Conservation (phyloP, 2,113 vertebrate genomes). For the Reinhardtius hippoglossoides region DNA sequence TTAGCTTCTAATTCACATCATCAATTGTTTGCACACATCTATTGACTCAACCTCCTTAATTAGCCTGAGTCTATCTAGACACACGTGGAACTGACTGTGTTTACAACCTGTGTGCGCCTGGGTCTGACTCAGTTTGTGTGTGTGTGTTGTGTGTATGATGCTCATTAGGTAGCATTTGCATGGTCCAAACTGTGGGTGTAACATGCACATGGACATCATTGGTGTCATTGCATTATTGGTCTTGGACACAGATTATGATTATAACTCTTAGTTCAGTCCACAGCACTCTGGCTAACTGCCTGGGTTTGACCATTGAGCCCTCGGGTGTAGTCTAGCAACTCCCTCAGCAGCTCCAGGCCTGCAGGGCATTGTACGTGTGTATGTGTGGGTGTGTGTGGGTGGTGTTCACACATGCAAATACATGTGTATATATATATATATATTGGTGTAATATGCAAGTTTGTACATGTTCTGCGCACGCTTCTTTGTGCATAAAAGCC, state of each 20-base stretch:
- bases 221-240: constrained; percentile 3
- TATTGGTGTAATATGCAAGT: too few species aligned
- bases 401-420: background rate
- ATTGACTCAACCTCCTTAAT: constrained; percentile 50
- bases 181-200: constrained; percentile 10
- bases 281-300: constrained; percentile 48
- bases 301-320: constrained; percentile 59
- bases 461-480: background rate
- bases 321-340: constrained; percentile 43
- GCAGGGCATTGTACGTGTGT: constrained; percentile 13
- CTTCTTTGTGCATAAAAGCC: constrained; percentile 2
- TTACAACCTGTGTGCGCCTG: constrained; percentile 11
- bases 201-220: background rate
- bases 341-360: constrained; percentile 23
- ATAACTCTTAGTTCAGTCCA: constrained; percentile 34
- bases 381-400: constrained; percentile 14
- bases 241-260: constrained; percentile 43
- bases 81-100: background rate
- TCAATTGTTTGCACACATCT: constrained; percentile 39
- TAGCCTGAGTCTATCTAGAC: constrained; percentile 27
- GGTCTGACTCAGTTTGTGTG: constrained; percentile 20
- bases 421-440: background rate
- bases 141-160: background rate
- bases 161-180: background rate
- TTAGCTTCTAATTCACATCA: constrained; percentile 28